A percentile compares a stretch with the other conserved stretches of the same genome.
These are phyloP conservation scores for Probosciger aterrimus DNA, from an alignment of 2,113 vertebrate species.

Conservation along the genomic window DNA sequence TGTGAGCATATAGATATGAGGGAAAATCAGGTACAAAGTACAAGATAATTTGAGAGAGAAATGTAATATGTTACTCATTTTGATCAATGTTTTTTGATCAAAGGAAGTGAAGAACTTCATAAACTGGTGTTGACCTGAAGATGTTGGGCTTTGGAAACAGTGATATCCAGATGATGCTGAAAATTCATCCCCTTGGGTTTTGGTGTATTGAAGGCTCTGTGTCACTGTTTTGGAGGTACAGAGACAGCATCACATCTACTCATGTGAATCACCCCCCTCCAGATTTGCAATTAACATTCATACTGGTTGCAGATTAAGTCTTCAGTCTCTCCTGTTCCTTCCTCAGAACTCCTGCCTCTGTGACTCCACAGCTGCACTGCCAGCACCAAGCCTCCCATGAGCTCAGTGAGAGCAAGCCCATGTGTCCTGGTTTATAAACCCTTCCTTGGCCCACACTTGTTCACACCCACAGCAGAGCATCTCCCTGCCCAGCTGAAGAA, in stretches of 20 bases:
- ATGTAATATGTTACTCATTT: not conserved
- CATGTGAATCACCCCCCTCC: not conserved
- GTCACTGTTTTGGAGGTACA: not conserved
- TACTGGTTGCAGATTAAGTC: not conserved
- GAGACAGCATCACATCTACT: not conserved
- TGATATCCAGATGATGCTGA: fast-evolving
- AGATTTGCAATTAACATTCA: not conserved
- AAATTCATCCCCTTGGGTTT: not conserved
- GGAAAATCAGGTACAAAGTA: not conserved
- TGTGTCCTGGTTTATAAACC: not conserved
- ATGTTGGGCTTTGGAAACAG: fast-evolving
- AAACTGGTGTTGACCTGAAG: not conserved
- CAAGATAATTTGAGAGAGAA: not conserved
- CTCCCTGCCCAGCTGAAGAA: not conserved
- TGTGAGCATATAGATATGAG: not conserved
- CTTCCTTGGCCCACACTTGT: not conserved
- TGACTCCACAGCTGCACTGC: not conserved
- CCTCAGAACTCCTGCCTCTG: not conserved
- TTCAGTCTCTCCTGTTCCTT: not conserved
- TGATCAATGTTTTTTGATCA: not conserved
- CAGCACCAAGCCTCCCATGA: not conserved
- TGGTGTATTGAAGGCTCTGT: not conserved
- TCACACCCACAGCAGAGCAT: not conserved
- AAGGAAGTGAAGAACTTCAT: not conserved
- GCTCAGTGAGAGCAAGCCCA: not conserved